Base-by-base conservation (phyloP, 2,113 vertebrate species). In the Morphnarchus princeps region DNA sequence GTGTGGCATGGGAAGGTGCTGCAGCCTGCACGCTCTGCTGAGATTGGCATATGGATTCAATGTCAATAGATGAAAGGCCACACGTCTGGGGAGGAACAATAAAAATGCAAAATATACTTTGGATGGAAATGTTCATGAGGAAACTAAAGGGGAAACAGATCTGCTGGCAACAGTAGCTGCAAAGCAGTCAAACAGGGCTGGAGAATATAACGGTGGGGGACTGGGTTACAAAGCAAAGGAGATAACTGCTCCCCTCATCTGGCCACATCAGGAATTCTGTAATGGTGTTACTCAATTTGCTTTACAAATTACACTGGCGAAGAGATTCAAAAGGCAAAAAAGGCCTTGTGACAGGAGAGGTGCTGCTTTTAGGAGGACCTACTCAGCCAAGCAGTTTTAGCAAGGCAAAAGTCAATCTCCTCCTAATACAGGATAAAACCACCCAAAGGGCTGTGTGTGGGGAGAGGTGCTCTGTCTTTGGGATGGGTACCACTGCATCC, bases 71-170 rank as follows among this genome's bases (percentile, higher is more conserved):
- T 71, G 89, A 96, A 93, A 95, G 92, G 94, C 94, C 95, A 96
- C 94, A 67, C 0, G 7, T 78, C 91, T 92, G 80, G 66, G 95
- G 91, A 97, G 16, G 13, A 85, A 73, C 94, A 82, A 89, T 96
- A 95, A 96, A 97, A 93, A 89, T 61, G 62, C 72, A 95, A 97
- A 97, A 59, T 92, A 20, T 59, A 45, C 40, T 95, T 93, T 94
- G 87, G 66, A 77, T 97, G 82, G 80, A 92, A 94, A 93, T 32
- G 50, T 93, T 93, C 80, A 17, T 8, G 73, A 82, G 84, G 66
- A 93, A 93, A 88, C 58, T 80, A 78, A 62, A 93, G 50, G 78
- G 67, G 80, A 91, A 97, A 92, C 91, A 94, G 79, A 47, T 22
- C 52, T 91, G 67, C 70, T 93, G 92, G 93, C 91, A 96, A 55